phyloP scores from a whole-genome alignment of 2,113 vertebrate genomes.

The Suncus etruscus region DNA sequence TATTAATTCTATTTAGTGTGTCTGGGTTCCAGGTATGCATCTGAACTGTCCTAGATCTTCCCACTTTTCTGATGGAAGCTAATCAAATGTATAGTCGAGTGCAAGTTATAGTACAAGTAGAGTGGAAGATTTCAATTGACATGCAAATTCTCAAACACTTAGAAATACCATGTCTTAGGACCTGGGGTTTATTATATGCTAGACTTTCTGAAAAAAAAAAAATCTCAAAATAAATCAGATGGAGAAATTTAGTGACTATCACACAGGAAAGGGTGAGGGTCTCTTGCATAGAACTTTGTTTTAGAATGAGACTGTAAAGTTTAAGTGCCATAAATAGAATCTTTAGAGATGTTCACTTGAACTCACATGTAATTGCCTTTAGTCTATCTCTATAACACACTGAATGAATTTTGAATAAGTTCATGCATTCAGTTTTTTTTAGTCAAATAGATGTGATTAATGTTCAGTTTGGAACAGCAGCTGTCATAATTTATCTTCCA shows the following conservation, averaged over 20 bases:
- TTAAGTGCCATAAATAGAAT: background rate
- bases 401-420: background rate
- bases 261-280: background rate
- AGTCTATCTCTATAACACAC: background rate
- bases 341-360: background rate
- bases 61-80: background rate
- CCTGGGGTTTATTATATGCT: background rate
- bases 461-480: background rate
- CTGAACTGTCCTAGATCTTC: background rate
- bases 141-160: background rate
- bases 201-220: conserved; percentile 39
- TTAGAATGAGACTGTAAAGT: background rate
- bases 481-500: background rate
- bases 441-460: conserved; percentile 37
- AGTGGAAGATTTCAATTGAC: background rate
- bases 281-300: background rate
- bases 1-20: background rate
- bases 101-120: background rate
- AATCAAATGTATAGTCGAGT: background rate
- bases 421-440: background rate
- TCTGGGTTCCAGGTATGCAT: background rate
- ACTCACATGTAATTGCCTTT: background rate
- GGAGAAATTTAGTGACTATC: background rate
- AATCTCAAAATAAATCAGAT: background rate
- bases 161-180: background rate